Base-by-base conservation (phyloP, 2,113 vertebrate genomes). In the Nesoenas mayeri region DNA sequence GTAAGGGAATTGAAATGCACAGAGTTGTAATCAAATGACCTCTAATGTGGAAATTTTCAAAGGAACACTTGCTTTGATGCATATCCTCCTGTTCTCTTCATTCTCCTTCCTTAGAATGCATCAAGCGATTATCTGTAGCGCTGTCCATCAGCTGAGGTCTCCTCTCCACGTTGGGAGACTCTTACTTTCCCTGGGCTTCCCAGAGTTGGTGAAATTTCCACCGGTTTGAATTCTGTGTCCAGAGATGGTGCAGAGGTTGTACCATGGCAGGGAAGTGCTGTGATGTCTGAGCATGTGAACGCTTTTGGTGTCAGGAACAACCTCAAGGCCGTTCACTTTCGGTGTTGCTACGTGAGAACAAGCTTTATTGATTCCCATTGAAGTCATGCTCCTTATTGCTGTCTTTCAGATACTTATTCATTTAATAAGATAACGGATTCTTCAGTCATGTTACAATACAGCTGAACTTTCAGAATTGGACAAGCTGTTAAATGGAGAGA, bases 181-280 rank as follows among this genome's bases (percentile, higher is more conserved):
- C 50, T 53, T 58, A 3, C 57, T 34, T 79, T 28, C 89, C 24
- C 0, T 19, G 48, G 4, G 18, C 16, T 53, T 54, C 36, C 7
- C 38, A 25, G 3, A 4, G 13, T 10, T 73, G 20, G 40, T 60
- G 61, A 15, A 7, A 10, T 48, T 81, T 21, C 32, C 58, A 6
- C 34, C 5, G 0, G 22, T 54, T 15, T 56, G 28, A 57, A 8
- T 3, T 1, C 26, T 28, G 0, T 38, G 24, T 19, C 69, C 60
- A 21, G 31, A 28, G 47, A 21, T 0, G n/a, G 24, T 19, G 73
- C 60, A 21, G 31, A 28, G 47, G 25, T 25, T 26, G 36, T 29
- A 5, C 34, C 25, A 1, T 8, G 40, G 26, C 26, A 0, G 15
- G 38, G 50, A 13, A 57, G 66, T 29, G 44, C 7, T 72, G 15